phyloP scores from a whole-genome alignment of 2,113 vertebrate genomes.

The Grammomys dolichurus region DNA sequence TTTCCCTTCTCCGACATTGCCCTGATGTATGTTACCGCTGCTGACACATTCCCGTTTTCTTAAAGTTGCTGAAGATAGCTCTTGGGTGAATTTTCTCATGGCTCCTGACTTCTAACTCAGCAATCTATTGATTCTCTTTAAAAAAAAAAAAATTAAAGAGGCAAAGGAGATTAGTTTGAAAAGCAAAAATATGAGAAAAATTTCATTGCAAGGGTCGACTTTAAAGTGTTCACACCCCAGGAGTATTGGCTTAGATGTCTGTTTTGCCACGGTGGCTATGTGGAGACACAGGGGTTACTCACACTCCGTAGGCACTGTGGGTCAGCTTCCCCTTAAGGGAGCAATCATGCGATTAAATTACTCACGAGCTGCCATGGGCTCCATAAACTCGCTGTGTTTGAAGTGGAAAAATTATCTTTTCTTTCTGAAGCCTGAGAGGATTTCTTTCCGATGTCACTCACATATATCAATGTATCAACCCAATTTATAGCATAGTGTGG shows the following conservation, averaged over 20 bases:
- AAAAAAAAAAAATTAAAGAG: not conserved
- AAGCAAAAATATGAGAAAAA: slow-evolving; percentile 39
- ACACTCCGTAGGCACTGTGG: not conserved
- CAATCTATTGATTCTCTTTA: slow-evolving; percentile 33
- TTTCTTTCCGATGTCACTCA: not conserved
- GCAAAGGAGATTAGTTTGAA: accelerated
- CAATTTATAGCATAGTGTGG: not conserved
- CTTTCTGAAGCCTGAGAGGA: not conserved
- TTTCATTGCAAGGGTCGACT: not conserved
- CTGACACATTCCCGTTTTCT: not conserved
- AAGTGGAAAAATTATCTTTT: not conserved
- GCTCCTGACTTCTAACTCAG: slow-evolving; percentile 55
- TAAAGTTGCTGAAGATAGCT: not conserved
- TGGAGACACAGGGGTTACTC: not conserved
- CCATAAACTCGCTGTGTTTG: not conserved
- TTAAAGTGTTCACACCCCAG: not conserved
- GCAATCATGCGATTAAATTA: not conserved
- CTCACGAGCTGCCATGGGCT: not conserved
- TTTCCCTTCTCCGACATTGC: not conserved
- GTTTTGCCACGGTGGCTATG: not conserved
- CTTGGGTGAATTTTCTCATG: slow-evolving; percentile 2
- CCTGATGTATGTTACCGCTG: not conserved
- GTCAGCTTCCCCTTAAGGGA: not conserved
- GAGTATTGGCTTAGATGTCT: not conserved
- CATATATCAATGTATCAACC: not conserved